phyloP scores from a whole-genome alignment of 2,113 vertebrate species.

The Okapia johnstoni region DNA sequence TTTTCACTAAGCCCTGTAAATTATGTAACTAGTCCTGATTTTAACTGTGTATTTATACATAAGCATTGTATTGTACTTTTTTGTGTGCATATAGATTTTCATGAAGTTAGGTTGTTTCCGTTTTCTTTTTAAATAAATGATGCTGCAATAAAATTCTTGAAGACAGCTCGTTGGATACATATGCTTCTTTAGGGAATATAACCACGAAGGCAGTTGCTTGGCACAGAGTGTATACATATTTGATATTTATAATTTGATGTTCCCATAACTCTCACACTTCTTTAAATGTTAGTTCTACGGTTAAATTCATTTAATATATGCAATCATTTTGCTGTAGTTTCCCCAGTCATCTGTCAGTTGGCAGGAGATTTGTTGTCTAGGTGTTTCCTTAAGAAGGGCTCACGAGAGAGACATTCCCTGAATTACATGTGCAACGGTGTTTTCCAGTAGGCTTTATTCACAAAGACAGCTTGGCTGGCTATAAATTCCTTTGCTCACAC shows the following conservation, averaged over 20 bases:
- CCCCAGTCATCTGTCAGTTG: not conserved
- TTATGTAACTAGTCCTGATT: not conserved
- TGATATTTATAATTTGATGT: not conserved
- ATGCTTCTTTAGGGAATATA: not conserved
- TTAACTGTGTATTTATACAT: not conserved
- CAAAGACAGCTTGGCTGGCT: not conserved
- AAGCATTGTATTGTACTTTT: not conserved
- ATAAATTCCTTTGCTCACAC: not conserved
- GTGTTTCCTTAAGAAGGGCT: not conserved
- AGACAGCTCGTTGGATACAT: not conserved
- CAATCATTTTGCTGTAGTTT: not conserved
- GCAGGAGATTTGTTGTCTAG: not conserved
- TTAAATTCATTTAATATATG: not conserved
- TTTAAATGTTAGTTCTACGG: not conserved
- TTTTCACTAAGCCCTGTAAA: not conserved
- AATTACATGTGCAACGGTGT: not conserved
- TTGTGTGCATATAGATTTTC: not conserved
- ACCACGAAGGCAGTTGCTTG: not conserved
- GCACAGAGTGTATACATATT: not conserved
- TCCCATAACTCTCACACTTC: not conserved
- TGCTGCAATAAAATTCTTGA: not conserved
- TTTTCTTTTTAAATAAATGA: not conserved
- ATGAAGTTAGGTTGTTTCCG: not conserved
- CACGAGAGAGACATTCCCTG: not conserved
- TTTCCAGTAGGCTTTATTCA: not conserved